Percentiles rank a stretch among this genome's conserved stretches.
Evolutionary conservation across 2,888 invertebrate species (phyloP).

Genomic region (Seira ritae): DNA sequence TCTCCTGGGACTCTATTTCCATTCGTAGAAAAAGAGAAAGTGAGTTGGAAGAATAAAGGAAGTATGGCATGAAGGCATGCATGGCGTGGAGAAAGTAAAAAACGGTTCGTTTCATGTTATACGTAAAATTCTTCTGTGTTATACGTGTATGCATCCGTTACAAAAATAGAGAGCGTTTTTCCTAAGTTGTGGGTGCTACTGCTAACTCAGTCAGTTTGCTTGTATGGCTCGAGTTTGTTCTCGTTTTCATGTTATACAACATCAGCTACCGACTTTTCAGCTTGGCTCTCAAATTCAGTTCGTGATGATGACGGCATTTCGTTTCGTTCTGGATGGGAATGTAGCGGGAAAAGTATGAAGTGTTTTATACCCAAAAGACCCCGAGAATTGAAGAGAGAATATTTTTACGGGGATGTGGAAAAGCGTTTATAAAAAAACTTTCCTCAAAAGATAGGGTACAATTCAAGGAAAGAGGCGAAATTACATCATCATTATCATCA

Average conservation of each 20-base stretch:
- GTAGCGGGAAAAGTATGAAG: slow-evolving; percentile 11
- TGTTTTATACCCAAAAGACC: slow-evolving; percentile 21
- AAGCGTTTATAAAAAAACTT: neutral
- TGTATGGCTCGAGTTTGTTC: neutral
- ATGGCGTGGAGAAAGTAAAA: slow-evolving; percentile 1
- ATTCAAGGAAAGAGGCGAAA: neutral
- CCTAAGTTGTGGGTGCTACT: neutral
- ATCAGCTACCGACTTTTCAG: neutral
- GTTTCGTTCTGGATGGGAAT: neutral
- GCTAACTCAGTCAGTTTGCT: neutral
- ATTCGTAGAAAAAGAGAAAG: slow-evolving; percentile 36
- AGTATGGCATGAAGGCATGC: slow-evolving; percentile 14
- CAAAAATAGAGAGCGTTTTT: neutral
- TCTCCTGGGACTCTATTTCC: slow-evolving; percentile 51
- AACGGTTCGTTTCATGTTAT: neutral
- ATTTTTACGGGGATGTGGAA: neutral
- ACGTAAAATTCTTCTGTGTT: neutral
- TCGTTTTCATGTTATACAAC: neutral
- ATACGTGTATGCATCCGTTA: neutral
- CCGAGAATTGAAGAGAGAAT: neutral
- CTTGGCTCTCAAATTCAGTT: neutral
- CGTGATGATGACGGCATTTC: no score
- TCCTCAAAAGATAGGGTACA: neutral
- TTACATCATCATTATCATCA: slow-evolving; percentile 1
- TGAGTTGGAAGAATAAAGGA: slow-evolving; percentile 30